Conservation (phyloP, 2,113 vertebrate species). For the Capra hircus region DNA sequence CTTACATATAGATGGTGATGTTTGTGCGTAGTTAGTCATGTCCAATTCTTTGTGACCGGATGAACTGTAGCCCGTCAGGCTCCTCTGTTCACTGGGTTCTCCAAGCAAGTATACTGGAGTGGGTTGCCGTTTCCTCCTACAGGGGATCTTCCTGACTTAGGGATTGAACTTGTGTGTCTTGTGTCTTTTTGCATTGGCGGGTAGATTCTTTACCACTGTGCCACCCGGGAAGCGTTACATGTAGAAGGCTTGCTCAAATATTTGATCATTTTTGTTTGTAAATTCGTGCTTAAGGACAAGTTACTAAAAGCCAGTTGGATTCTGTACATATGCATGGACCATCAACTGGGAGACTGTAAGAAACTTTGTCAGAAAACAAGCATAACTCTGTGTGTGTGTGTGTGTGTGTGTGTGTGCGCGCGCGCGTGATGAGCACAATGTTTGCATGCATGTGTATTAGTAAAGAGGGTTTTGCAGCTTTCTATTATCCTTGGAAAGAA, state of each 20-base stretch:
- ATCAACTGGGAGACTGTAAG: neutral
- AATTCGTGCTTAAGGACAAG: neutral
- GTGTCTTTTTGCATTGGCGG: neutral
- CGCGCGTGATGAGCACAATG: fast-evolving
- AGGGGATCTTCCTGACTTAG: neutral
- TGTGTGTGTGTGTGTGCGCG: no score
- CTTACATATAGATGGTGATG: neutral
- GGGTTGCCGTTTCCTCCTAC: neutral
- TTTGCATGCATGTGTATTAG: neutral
- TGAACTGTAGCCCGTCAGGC: neutral
- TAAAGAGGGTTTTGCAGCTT: neutral
- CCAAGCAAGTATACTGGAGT: neutral
- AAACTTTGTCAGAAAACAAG: neutral
- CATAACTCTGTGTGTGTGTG: neutral
- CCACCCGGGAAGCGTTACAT: neutral
- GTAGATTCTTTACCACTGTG: neutral
- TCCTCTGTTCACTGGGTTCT: neutral
- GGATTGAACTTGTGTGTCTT: neutral
- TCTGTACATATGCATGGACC: neutral
- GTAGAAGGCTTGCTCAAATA: neutral
- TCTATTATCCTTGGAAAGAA: neutral
- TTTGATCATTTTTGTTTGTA: neutral
- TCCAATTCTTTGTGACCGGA: neutral
- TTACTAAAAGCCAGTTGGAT: neutral
- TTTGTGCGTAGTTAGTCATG: neutral